Conservation (phyloP, 37 sponge, comb jelly and placozoan genomes). For the Dysidea cf. avara region DNA sequence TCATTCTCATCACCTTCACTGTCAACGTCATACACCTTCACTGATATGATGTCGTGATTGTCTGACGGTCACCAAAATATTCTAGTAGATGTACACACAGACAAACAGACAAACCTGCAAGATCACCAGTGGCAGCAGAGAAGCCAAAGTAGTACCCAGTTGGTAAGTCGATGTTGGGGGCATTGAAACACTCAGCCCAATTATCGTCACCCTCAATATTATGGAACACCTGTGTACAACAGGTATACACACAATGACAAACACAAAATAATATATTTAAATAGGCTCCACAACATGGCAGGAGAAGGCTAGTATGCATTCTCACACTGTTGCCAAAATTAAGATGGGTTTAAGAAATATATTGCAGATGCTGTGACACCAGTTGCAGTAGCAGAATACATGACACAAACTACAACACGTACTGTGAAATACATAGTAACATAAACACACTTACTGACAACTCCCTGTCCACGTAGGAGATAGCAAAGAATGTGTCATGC, state of each 20-base stretch:
- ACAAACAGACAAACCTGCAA: constrained; percentile 83
- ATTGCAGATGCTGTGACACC: no score
- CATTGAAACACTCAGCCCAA: constrained; percentile 81
- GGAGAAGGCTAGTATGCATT: no score
- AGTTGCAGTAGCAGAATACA: no score
- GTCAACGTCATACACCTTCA: constrained; percentile 78
- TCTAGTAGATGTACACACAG: background rate
- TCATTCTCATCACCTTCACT: background rate
- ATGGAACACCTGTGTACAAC: constrained; percentile 25
- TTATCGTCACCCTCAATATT: constrained; percentile 64
- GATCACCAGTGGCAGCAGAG: constrained; percentile 90
- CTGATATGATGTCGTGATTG: constrained; percentile 85
- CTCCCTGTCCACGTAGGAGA: constrained; percentile 78
- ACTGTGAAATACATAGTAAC: background rate
- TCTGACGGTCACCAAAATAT: constrained; percentile 32
- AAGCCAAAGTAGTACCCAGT: constrained; percentile 92
- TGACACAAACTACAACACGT: no score
- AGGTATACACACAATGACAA: background rate
- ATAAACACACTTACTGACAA: constrained; percentile 62
- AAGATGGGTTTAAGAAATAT: no score
- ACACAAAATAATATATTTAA: background rate
- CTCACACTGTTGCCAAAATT: no score
- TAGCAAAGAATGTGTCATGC: constrained; percentile 73
- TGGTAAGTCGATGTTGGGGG: constrained; percentile 72
- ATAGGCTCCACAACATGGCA: background rate